These are phyloP conservation scores for Dufourea novaeangliae DNA, from an alignment of 1,140 invertebrate genomes.

Conservation along the genomic window DNA sequence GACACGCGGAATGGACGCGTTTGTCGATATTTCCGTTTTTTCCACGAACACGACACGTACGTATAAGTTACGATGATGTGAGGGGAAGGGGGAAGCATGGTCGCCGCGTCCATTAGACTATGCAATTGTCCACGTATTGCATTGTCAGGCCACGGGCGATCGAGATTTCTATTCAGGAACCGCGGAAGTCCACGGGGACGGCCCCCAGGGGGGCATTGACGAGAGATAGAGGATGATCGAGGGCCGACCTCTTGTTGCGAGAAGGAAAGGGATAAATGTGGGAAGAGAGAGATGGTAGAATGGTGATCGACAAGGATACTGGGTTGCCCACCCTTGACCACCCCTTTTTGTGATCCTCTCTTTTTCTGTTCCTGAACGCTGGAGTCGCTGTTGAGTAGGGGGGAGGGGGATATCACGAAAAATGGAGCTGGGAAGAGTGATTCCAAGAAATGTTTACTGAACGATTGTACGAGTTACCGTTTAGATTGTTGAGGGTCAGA, in stretches of 20 bases:
- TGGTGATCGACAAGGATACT: constrained; percentile 46
- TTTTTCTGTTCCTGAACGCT: constrained; percentile 37
- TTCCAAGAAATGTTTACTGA: too few relatives aligned
- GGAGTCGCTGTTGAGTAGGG: neutral
- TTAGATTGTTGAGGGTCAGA: too few relatives aligned
- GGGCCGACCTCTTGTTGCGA: constrained; percentile 65
- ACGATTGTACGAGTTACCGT: too few relatives aligned
- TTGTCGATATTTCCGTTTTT: constrained; percentile 67
- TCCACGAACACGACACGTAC: constrained; percentile 66
- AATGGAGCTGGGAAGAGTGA: too few relatives aligned
- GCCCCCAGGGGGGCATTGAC: constrained; percentile 62
- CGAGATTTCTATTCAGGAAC: constrained; percentile 67
- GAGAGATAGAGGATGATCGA: constrained; percentile 65
- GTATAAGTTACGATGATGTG: constrained; percentile 68
- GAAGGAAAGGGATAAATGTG: constrained; percentile 61
- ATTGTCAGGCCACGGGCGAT: constrained; percentile 64
- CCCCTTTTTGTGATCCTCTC: constrained; percentile 31
- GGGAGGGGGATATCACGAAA: too few relatives aligned
- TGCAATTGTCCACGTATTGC: constrained; percentile 67
- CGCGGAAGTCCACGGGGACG: constrained; percentile 61
- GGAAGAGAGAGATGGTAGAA: constrained; percentile 18
- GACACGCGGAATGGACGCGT: constrained; percentile 67
- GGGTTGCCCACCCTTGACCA: too few relatives aligned
- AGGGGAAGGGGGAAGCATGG: too few relatives aligned
- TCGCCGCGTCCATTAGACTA: constrained; percentile 68